phyloP scores from a whole-genome alignment of 2,888 invertebrate species.

The Heliconius cydno region DNA sequence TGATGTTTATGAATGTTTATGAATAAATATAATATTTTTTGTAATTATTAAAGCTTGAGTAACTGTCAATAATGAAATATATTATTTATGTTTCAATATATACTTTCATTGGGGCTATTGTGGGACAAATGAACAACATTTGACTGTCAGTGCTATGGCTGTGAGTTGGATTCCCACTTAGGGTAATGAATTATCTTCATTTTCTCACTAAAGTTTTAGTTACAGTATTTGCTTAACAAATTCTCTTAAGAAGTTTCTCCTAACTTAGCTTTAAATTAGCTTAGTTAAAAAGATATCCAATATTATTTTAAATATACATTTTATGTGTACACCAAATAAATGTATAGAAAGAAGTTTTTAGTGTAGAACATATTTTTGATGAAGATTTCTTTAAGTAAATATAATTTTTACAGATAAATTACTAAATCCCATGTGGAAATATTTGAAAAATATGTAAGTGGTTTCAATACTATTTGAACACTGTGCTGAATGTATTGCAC shows the following conservation, averaged over 20 bases:
- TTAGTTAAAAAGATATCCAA: background rate
- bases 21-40: too few relatives aligned
- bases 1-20: too few relatives aligned
- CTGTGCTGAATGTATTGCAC: conserved; percentile 7
- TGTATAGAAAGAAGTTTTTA: too few relatives aligned
- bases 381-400: background rate
- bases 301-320: background rate
- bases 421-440: conserved; percentile 30
- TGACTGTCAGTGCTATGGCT: too few relatives aligned
- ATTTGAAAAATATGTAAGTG: conserved; percentile 29
- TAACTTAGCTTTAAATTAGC: background rate
- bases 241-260: background rate
- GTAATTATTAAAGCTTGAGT: too few relatives aligned
- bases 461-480: conserved; percentile 16
- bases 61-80: too few relatives aligned
- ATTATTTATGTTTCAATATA: too few relatives aligned
- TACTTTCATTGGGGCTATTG: too few relatives aligned
- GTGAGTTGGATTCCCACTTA: too few relatives aligned
- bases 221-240: background rate
- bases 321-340: background rate
- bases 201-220: background rate
- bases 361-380: background rate
- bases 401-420: conserved; percentile 34
- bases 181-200: too few relatives aligned
- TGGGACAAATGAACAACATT: too few relatives aligned